Percentiles rank a stretch among this genome's conserved stretches.
Conservation (phyloP, 1,140 invertebrate genomes). For the Hycleus phaleratus region DNA sequence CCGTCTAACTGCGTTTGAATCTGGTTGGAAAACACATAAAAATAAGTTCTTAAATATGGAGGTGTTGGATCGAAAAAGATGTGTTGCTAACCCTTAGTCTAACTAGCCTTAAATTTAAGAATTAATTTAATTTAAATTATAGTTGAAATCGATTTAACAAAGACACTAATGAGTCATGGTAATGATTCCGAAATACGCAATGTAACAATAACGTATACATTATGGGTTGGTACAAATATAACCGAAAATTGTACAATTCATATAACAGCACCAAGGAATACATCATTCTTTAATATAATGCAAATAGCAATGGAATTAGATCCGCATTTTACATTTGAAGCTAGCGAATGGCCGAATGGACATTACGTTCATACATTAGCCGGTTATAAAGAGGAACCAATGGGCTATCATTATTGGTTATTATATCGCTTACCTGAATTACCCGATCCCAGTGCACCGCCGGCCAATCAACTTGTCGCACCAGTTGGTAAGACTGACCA, state of each 20-base stretch:
- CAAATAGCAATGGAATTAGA: conserved; percentile 72
- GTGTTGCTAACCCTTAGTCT: no score
- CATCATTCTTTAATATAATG: conserved; percentile 81
- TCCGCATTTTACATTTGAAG: conserved; percentile 47
- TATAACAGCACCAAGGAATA: conserved; percentile 61
- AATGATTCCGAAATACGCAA: conserved; percentile 58
- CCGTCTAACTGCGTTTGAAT: no score
- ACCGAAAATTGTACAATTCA: conserved; percentile 64
- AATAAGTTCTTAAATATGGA: no score
- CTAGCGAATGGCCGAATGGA: conserved; percentile 82
- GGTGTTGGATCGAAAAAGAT: no score
- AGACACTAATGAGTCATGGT: conserved; percentile 30
- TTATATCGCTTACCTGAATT: conserved; percentile 67
- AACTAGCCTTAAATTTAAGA: no score
- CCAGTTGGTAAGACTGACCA: conserved; percentile 60
- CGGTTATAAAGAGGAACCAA: conserved; percentile 77
- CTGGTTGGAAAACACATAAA: no score
- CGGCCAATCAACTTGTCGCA: conserved; percentile 74
- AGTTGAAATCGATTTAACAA: conserved; percentile 38
- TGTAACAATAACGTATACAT: conserved; percentile 71
- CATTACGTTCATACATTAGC: conserved; percentile 82
- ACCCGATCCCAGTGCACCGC: conserved; percentile 67
- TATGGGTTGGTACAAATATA: conserved; percentile 79
- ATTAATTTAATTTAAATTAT: conserved; percentile 16
- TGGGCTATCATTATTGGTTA: conserved; percentile 83